phyloP scores from a whole-genome alignment of 2,888 invertebrate genomes.

The Eustalomyia histrio region DNA sequence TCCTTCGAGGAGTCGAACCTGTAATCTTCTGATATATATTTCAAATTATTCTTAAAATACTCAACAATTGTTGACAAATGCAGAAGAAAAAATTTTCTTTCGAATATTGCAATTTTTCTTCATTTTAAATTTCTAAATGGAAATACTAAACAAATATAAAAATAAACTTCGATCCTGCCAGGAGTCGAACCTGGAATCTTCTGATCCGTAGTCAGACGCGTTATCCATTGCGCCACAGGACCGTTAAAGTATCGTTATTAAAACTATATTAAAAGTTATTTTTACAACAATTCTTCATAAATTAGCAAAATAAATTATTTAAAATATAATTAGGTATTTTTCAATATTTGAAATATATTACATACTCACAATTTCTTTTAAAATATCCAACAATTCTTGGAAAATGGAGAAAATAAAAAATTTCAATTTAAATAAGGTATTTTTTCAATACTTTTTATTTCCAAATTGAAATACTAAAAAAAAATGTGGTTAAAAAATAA shows the following conservation, averaged over 20 bases:
- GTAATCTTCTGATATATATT: slow-evolving; percentile 79
- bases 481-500: neutral
- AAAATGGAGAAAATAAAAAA: too few relatives aligned
- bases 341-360: neutral
- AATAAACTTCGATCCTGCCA: slow-evolving; percentile 77
- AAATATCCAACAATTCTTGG: too few relatives aligned
- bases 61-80: too few relatives aligned
- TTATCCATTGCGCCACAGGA: slow-evolving; percentile 81
- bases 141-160: neutral
- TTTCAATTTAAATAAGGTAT: too few relatives aligned
- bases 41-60: too few relatives aligned
- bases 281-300: neutral
- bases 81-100: too few relatives aligned
- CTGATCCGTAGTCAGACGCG: slow-evolving; percentile 81
- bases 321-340: neutral
- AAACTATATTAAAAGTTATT: neutral
- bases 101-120: too few relatives aligned
- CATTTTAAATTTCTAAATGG: too few relatives aligned
- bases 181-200: slow-evolving; percentile 81
- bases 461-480: too few relatives aligned
- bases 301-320: too few relatives aligned
- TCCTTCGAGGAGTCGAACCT: slow-evolving; percentile 81
- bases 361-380: too few relatives aligned
- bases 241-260: slow-evolving; percentile 61
- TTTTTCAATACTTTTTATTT: too few relatives aligned